A percentile compares a stretch with the other conserved stretches of the same genome.
phyloP scores from a whole-genome alignment of 2,888 invertebrate species.

The Trissolcus japonicus region DNA sequence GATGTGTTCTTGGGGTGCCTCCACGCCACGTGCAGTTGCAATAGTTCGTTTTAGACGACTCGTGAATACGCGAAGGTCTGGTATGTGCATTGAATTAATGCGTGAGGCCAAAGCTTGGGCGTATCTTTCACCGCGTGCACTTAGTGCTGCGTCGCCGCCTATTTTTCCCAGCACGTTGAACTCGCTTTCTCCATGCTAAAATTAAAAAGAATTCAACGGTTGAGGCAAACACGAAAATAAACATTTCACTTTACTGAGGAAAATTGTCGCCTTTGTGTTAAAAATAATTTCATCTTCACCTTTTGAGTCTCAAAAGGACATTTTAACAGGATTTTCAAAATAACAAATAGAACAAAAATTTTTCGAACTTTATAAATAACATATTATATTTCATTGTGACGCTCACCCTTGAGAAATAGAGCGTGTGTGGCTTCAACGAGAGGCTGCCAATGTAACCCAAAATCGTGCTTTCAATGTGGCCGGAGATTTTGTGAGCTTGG shows the following conservation, averaged over 20 bases:
- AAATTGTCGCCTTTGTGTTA: no score
- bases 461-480: slow-evolving; percentile 89
- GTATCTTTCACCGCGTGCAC: slow-evolving; percentile 88
- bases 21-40: slow-evolving; percentile 88
- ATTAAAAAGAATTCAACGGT: slow-evolving; percentile 54
- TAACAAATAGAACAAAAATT: not conserved
- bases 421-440: slow-evolving; percentile 87
- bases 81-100: slow-evolving; percentile 83
- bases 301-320: no score
- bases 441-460: slow-evolving; percentile 93
- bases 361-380: not conserved
- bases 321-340: no score
- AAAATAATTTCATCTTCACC: no score
- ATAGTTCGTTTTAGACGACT: slow-evolving; percentile 92
- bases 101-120: slow-evolving; percentile 85
- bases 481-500: slow-evolving; percentile 83
- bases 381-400: not conserved
- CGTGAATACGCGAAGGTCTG: slow-evolving; percentile 90
- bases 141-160: slow-evolving; percentile 92
- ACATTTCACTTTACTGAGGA: no score
- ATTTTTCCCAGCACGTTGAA: slow-evolving; percentile 93
- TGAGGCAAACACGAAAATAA: no score
- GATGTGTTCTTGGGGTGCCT: slow-evolving; percentile 89
- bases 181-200: slow-evolving; percentile 94
- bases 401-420: slow-evolving; percentile 92